phyloP scores from a whole-genome alignment of 1,140 invertebrate species.

The Brachystomella parvula region DNA sequence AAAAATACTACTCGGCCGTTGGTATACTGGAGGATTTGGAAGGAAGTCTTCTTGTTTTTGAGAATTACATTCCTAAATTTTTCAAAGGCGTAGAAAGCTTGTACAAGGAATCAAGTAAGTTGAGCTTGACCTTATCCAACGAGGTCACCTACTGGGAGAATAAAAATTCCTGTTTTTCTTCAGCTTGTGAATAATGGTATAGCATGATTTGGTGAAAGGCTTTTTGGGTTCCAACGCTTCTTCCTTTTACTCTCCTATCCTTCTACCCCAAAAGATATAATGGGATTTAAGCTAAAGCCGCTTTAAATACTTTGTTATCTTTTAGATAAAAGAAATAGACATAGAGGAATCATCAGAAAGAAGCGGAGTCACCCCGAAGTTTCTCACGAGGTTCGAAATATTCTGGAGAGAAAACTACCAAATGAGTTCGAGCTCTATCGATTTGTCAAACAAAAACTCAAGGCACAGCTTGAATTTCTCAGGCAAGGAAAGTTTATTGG shows the following conservation, averaged over 20 bases:
- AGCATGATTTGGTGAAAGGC: not conserved
- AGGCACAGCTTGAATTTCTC: conserved; percentile 66
- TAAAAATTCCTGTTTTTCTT: not conserved
- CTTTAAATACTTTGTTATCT: conserved; percentile 3
- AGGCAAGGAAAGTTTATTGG: not conserved
- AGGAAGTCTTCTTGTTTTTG: conserved; percentile 68
- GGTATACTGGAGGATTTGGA: conserved; percentile 79
- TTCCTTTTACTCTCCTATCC: too few species aligned
- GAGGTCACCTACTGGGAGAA: not conserved
- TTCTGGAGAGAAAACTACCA: conserved; percentile 74
- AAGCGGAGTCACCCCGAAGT: conserved; percentile 80
- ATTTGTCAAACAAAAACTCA: conserved; percentile 72
- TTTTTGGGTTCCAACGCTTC: not conserved
- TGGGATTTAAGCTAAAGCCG: not conserved
- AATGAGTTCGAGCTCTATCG: conserved; percentile 83
- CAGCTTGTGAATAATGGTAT: not conserved
- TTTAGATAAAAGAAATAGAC: conserved; percentile 2
- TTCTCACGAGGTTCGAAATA: conserved; percentile 71
- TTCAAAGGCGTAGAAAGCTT: conserved; percentile 65
- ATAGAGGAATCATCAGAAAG: conserved; percentile 54
- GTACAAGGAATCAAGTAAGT: conserved; percentile 19
- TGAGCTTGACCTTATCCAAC: not conserved
- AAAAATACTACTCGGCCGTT: conserved; percentile 76
- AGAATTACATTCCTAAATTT: conserved; percentile 73
- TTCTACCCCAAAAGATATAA: not conserved